Percentiles rank a stretch among this genome's conserved stretches.
phyloP scores from a whole-genome alignment of 2,113 vertebrate species.

The Coryphaenoides rupestris region DNA sequence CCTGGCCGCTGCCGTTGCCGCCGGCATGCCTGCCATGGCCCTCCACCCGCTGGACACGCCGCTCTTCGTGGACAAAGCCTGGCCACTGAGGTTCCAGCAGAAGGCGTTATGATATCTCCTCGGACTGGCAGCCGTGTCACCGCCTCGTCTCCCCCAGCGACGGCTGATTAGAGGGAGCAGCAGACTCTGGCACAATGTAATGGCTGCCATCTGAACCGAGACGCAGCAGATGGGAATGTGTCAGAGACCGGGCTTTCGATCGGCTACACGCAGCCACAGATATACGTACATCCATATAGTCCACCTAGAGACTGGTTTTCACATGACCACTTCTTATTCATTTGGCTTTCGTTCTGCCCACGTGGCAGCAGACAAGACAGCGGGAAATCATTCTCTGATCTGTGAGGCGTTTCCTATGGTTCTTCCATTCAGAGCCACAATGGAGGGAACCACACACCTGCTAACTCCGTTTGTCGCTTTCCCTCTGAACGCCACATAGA shows the following conservation, averaged over 20 bases:
- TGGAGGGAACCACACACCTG: conserved; percentile 61
- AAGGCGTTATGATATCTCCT: conserved; percentile 56
- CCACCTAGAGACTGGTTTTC: conserved; percentile 40
- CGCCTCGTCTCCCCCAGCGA: conserved; percentile 36
- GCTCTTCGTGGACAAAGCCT: conserved; percentile 65
- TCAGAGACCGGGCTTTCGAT: conserved; percentile 27
- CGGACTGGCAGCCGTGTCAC: conserved; percentile 39
- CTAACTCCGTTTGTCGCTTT: conserved; percentile 52
- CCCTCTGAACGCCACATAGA: conserved; percentile 47
- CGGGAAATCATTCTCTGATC: conserved; percentile 61
- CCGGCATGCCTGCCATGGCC: conserved; percentile 71
- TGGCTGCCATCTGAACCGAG: conserved; percentile 33
- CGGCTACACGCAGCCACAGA: conserved; percentile 1
- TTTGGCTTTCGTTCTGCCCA: conserved; percentile 39
- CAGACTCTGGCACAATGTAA: conserved; percentile 23
- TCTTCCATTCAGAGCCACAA: conserved; percentile 51
- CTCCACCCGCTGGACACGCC: conserved; percentile 72
- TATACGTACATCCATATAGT: conserved; percentile 8
- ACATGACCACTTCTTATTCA: conserved; percentile 46
- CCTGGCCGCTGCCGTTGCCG: conserved; percentile 64
- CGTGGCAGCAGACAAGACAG: conserved; percentile 32
- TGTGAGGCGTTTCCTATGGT: conserved; percentile 33
- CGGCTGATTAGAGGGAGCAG: background rate
- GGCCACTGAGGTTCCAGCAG: conserved; percentile 63
- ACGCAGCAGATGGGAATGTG: conserved; percentile 7